Percentiles rank a stretch among this genome's conserved stretches.
Evolutionary conservation across 2,888 invertebrate genomes (phyloP).

Genomic region (Plebejus melissa): DNA sequence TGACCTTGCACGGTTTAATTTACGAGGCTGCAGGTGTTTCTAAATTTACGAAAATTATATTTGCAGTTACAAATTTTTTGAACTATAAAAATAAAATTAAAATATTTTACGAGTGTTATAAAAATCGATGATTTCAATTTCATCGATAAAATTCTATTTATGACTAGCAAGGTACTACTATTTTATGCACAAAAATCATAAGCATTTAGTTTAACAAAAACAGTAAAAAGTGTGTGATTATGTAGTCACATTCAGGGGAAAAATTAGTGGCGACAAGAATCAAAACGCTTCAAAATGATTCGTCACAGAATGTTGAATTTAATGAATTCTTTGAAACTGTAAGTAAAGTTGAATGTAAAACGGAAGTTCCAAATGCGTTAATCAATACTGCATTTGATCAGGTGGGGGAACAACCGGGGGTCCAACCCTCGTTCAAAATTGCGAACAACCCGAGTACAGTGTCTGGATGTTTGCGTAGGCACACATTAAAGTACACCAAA

Average conservation of each 20-base stretch:
- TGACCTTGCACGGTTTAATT: conserved; percentile 10
- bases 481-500: neutral
- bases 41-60: conserved; percentile 12
- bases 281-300: neutral
- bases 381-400: conserved; percentile 71
- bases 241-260: neutral
- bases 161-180: neutral
- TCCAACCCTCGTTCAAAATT: conserved; percentile 59
- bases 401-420: conserved; percentile 43
- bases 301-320: neutral
- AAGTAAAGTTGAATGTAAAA: conserved; percentile 35
- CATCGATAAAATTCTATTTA: neutral
- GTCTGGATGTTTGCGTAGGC: neutral
- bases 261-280: neutral
- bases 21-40: conserved; percentile 12
- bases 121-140: neutral
- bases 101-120: neutral
- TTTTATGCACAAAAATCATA: neutral
- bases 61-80: neutral
- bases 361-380: conserved; percentile 43
- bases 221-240: no score
- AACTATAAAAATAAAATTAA: neutral
- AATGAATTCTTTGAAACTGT: conserved; percentile 6
- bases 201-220: no score
- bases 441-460: conserved; percentile 41